A percentile compares a stretch with the other conserved stretches of the same genome.
Evolutionary conservation across 2,797 vertebrate species (phyloP).

Genomic region (Cryptoprocta ferox): DNA sequence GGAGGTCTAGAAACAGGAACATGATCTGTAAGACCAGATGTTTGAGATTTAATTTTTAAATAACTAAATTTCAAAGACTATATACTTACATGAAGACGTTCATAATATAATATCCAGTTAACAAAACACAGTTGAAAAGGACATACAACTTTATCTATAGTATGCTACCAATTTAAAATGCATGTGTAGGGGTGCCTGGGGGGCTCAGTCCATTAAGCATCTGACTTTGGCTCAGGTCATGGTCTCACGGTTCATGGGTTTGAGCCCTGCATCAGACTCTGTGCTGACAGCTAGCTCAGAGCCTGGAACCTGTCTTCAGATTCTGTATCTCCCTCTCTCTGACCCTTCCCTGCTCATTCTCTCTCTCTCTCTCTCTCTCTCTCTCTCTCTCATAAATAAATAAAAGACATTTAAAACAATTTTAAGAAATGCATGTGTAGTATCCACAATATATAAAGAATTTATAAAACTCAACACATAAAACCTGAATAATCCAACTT

Average conservation of each 20-base stretch:
- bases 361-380: too few species aligned
- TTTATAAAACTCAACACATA: not conserved
- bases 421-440: not conserved
- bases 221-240: too few species aligned
- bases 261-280: too few species aligned
- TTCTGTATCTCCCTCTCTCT: too few species aligned
- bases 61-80: not conserved
- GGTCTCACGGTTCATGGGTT: too few species aligned
- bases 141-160: not conserved
- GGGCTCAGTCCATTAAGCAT: too few species aligned
- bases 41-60: conserved; percentile 27
- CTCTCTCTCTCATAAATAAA: too few species aligned
- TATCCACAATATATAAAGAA: not conserved
- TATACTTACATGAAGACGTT: not conserved
- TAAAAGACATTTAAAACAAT: too few species aligned
- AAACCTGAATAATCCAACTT: not conserved
- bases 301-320: too few species aligned
- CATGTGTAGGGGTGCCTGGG: not conserved
- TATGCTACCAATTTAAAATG: not conserved
- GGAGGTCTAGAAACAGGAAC: not conserved
- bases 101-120: not conserved
- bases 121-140: not conserved
- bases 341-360: too few species aligned
- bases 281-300: too few species aligned
- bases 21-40: not conserved